Evolutionary conservation across 2,113 vertebrate species (phyloP).

Genomic region (Tichodroma muraria): DNA sequence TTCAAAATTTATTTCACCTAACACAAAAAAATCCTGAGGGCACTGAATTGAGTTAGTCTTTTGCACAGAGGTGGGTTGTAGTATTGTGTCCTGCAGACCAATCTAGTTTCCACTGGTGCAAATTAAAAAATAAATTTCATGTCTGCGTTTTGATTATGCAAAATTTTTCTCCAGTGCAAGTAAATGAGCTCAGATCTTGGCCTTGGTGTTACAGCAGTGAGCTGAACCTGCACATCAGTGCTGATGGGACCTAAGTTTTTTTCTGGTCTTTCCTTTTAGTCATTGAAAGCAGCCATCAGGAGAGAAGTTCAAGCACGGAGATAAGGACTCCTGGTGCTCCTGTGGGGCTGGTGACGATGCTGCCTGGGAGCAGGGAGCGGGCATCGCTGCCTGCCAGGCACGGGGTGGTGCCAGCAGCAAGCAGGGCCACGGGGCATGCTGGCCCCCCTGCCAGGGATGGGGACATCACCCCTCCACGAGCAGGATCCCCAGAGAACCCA

Average conservation of each 20-base stretch:
- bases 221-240: neutral
- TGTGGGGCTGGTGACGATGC: slow-evolving; percentile 57
- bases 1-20: neutral
- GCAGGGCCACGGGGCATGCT: accelerated
- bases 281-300: slow-evolving; percentile 4
- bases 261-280: slow-evolving; percentile 23
- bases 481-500: neutral
- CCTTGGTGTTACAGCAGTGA: neutral
- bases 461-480: neutral
- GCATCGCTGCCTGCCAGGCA: slow-evolving; percentile 60
- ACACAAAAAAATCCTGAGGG: neutral
- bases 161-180: neutral
- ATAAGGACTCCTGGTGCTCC: slow-evolving; percentile 35
- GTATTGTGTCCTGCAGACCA: neutral
- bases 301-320: neutral
- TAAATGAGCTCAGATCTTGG: slow-evolving; percentile 6
- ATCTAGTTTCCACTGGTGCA: neutral
- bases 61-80: neutral
- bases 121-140: neutral
- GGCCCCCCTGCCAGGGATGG: accelerated
- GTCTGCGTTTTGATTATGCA: neutral
- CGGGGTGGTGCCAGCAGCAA: accelerated
- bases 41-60: neutral
- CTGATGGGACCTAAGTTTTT: neutral
- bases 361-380: slow-evolving; percentile 60